Percentiles rank a stretch among this genome's conserved stretches.
Conservation (phyloP, 2,888 invertebrate species). For the Willowsia nigromaculata region DNA sequence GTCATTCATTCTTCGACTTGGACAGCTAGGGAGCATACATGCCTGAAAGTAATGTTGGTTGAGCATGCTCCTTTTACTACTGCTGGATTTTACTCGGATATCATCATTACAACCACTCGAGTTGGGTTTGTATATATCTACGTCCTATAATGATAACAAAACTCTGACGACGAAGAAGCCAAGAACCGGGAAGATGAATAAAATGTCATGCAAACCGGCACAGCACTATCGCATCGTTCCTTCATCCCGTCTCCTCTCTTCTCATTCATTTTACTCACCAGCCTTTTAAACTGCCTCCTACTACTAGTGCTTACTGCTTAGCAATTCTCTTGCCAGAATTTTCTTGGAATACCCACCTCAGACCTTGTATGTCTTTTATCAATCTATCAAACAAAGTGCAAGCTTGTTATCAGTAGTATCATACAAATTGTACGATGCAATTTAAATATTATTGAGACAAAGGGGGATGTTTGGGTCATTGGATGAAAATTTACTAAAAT, state of each 20-base stretch:
- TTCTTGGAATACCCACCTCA: not conserved
- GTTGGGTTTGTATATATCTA: not conserved
- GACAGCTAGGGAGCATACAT: not conserved
- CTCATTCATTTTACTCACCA: not conserved
- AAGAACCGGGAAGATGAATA: slow-evolving; percentile 2
- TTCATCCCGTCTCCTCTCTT: not conserved
- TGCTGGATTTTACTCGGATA: slow-evolving; percentile 2
- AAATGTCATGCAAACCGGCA: no score
- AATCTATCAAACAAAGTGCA: no score
- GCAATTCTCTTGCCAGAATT: slow-evolving; percentile 18
- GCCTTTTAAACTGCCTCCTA: slow-evolving; percentile 30
- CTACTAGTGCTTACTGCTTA: slow-evolving; percentile 5
- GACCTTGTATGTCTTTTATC: no score
- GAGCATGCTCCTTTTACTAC: not conserved
- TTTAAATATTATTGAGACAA: no score
- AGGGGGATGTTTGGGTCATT: no score
- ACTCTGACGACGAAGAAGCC: not conserved
- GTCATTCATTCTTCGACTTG: slow-evolving; percentile 21
- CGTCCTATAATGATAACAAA: not conserved
- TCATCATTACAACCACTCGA: not conserved
- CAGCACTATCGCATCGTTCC: slow-evolving; percentile 6
- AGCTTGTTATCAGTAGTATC: no score
- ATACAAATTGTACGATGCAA: no score
- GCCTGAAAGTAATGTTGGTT: not conserved
- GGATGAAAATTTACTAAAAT: no score